These are phyloP conservation scores for Caenorhabditis sp. DNA, from an alignment of 2,888 invertebrate species.

Conservation along the genomic window DNA sequence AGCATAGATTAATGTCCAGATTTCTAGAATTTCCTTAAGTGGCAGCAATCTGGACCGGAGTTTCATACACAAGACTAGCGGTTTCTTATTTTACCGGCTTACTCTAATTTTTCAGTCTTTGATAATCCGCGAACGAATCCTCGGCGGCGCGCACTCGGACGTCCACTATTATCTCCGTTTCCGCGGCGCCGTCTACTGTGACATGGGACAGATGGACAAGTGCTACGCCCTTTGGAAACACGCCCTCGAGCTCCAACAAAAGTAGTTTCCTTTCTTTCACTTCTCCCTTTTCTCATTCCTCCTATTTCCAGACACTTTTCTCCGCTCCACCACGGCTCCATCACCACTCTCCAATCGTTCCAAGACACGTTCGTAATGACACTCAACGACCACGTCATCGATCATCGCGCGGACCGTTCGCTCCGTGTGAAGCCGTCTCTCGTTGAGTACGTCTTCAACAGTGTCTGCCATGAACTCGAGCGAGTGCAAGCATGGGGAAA, in stretches of 20 bases:
- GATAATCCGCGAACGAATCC: constrained; percentile 89
- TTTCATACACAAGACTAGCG: too few species aligned
- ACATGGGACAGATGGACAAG: constrained; percentile 80
- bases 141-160: constrained; percentile 90
- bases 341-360: constrained; percentile 93
- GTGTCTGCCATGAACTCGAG: constrained; percentile 60
- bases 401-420: constrained; percentile 24
- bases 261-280: too few species aligned
- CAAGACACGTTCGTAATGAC: constrained; percentile 90
- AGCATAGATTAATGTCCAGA: too few species aligned
- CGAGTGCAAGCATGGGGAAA: constrained; percentile 58
- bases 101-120: constrained; percentile 85
- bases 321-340: constrained; percentile 93
- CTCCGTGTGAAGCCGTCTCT: constrained; percentile 38
- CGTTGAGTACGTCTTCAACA: constrained; percentile 47
- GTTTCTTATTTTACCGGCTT: too few species aligned
- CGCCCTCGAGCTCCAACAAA: constrained; percentile 83
- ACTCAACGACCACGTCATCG: constrained; percentile 84
- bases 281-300: too few species aligned
- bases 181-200: constrained; percentile 94
- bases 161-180: constrained; percentile 86
- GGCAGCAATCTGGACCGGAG: too few species aligned
- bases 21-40: too few species aligned
- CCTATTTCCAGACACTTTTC: constrained; percentile 83
- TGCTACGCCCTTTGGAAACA: constrained; percentile 97